A percentile compares a stretch with the other conserved stretches of the same genome.
These are phyloP conservation scores for Petrocephalus sullivani DNA, from an alignment of 2,797 vertebrate genomes.

Conservation along the genomic window DNA sequence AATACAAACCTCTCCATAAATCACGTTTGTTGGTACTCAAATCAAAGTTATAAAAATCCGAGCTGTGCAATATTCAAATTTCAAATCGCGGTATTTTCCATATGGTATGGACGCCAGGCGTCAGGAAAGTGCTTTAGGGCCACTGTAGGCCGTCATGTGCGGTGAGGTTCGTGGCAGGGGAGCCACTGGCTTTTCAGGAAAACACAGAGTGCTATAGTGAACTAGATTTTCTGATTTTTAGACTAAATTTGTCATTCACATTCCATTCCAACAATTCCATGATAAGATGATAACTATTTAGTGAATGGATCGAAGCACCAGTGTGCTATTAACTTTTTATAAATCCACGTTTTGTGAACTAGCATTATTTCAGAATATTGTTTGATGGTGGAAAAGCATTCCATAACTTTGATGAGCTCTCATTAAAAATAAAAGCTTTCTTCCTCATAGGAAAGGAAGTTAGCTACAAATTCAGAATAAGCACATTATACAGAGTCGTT, in stretches of 20 bases:
- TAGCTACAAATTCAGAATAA: not conserved
- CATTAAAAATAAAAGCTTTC: not conserved
- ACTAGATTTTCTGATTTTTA: too few species aligned
- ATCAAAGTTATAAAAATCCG: not conserved
- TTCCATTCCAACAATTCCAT: too few species aligned
- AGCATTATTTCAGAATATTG: not conserved
- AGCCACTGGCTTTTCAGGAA: not conserved
- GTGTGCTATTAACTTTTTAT: not conserved
- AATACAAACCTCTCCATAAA: not conserved
- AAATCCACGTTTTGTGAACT: not conserved
- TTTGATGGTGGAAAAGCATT: conserved; percentile 2
- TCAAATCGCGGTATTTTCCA: not conserved
- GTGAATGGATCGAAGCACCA: not conserved
- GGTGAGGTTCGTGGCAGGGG: too few species aligned
- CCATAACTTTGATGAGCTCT: not conserved
- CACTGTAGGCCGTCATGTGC: too few species aligned
- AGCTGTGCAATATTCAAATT: conserved; percentile 8
- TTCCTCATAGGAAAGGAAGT: not conserved
- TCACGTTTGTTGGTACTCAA: not conserved
- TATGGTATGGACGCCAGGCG: not conserved
- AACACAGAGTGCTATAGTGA: too few species aligned
- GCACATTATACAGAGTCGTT: not conserved
- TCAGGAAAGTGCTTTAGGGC: not conserved
- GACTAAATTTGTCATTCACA: too few species aligned
- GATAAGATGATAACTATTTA: too few species aligned